Conservation (phyloP, 2,888 invertebrate species). For the Brenthis ino region DNA sequence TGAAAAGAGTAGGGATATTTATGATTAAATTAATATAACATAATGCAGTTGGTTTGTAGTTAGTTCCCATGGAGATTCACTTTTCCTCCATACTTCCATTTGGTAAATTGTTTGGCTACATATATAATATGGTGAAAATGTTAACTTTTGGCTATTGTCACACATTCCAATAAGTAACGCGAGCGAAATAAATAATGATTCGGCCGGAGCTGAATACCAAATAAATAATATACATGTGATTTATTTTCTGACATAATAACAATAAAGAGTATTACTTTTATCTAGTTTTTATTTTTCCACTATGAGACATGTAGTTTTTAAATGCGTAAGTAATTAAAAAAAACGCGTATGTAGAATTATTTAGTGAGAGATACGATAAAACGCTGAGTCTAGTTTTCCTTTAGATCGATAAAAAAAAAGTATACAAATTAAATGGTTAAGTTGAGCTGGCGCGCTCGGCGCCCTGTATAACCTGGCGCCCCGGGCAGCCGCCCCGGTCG, state of each 20-base stretch:
- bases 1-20: slow-evolving; percentile 61
- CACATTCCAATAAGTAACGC: slow-evolving; percentile 69
- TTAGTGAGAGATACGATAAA: no score
- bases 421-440: no score
- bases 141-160: slow-evolving; percentile 40
- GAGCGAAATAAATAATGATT: slow-evolving; percentile 52
- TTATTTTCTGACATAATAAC: slow-evolving; percentile 67
- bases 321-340: no score
- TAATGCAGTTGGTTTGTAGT: slow-evolving; percentile 54
- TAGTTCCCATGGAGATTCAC: slow-evolving; percentile 46
- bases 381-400: no score
- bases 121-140: slow-evolving; percentile 12
- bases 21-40: slow-evolving; percentile 63
- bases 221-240: slow-evolving; percentile 65
- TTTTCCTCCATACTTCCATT: slow-evolving; percentile 5
- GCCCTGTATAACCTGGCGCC: no score
- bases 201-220: slow-evolving; percentile 74
- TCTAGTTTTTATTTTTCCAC: slow-evolving; percentile 28
- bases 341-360: no score
- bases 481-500: no score
- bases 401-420: no score
- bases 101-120: slow-evolving; percentile 8
- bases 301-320: background rate
- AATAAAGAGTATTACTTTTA: slow-evolving; percentile 61
- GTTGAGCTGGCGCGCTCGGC: no score